Evolutionary conservation across 2,797 vertebrate genomes (phyloP), one percentile per base, ranked within the genome.

Genomic region (Taeniopygia guttata): DNA sequence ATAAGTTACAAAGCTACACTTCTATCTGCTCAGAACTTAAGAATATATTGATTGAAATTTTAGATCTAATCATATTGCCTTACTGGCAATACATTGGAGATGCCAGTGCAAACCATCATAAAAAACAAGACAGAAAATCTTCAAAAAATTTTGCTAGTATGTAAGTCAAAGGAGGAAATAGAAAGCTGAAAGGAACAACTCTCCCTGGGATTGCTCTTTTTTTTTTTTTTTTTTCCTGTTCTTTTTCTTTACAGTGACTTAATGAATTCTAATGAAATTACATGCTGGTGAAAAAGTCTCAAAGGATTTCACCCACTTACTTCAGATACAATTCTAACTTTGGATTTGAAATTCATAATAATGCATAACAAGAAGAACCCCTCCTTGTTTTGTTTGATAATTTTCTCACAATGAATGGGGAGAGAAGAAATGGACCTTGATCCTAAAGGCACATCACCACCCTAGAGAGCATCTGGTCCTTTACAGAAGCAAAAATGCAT

Each of bases 231-330:
- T 15, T 29, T 5, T 1, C 1, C 7, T 20, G 21, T 17, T 11
- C 6, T 42, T 45, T 38, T 54, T 38, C 22, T 77, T 21, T 66
- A 29, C 16, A 90, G 52, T 48, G 56, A 42, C 49, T 77, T 93
- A 92, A 88, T 72, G 58, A 86, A 88, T 95, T 84, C 62, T 96
- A 84, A 92, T 59, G 49, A 90, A 90, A 93, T 95, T 92, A 84
- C 30, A 84, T 64, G 38, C 26, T 89, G 26, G n/a, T 88, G 60
- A 67, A 94, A 92, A 89, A 32, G 6, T 67, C 92, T 84, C 74
- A 4, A 49, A 81, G 66, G 84, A 81, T 90, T 92, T 92, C 25
- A 76, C 40, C 43, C 78, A 79, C 92, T 91, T 94, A 66, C 51
- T 94, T 79, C 78, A 94, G 74, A 79, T 76, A 87, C 43, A 87